Conservation (phyloP, 2,797 vertebrate species). For the Selene dorsalis region DNA sequence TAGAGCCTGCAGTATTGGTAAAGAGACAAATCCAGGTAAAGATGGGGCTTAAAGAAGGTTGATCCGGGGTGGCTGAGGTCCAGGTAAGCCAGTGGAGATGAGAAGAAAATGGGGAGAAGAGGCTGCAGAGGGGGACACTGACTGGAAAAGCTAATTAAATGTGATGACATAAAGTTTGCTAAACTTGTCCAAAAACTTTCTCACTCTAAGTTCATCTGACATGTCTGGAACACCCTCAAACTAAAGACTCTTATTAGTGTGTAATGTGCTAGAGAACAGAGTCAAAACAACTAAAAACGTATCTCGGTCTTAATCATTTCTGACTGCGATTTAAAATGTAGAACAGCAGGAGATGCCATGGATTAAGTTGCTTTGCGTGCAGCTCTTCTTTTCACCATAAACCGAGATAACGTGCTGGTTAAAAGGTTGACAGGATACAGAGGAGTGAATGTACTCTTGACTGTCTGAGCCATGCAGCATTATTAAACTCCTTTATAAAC, state of each 20-base stretch:
- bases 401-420: slow-evolving; percentile 33
- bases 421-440: slow-evolving; percentile 4
- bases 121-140: neutral
- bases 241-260: neutral
- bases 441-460: slow-evolving; percentile 31
- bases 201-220: neutral
- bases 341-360: slow-evolving; percentile 9
- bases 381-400: slow-evolving; percentile 19
- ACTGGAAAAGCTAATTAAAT: neutral
- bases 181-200: neutral
- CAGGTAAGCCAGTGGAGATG: slow-evolving; percentile 13
- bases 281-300: neutral
- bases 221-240: neutral
- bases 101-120: neutral
- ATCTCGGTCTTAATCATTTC: neutral
- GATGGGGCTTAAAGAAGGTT: slow-evolving; percentile 25
- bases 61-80: slow-evolving; percentile 26
- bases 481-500: slow-evolving; percentile 25
- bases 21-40: slow-evolving; percentile 20
- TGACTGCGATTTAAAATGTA: slow-evolving; percentile 10
- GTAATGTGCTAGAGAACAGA: neutral
- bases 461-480: slow-evolving; percentile 26
- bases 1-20: slow-evolving; percentile 28
- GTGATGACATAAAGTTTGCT: neutral
- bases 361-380: slow-evolving; percentile 15